Base-by-base conservation (phyloP, 2,797 vertebrate species). In the Aplochiton taeniatus region DNA sequence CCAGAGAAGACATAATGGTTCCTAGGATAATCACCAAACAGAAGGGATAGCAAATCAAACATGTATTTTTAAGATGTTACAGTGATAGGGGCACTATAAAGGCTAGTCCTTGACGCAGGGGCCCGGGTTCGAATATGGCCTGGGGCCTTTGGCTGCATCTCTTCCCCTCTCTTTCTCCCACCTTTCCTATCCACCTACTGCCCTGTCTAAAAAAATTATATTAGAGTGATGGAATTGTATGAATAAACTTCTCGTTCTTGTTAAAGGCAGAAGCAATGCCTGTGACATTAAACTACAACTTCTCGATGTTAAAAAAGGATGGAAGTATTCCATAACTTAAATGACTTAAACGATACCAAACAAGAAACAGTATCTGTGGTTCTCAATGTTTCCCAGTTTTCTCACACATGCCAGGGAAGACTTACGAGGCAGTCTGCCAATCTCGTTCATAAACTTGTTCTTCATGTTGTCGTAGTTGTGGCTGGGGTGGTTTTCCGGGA, bases 361-460 rank as follows among this genome's bases (percentile, higher is more conserved):
- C 46, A 9, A 31, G n/a, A 45, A 62, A 58, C 44, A 50, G 43
- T 58, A 52, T 61, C 4, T 8, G 60, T 65, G 4, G 20, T 57
- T 3, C 41, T 57, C 12, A 57, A 14, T 13, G 11, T 43, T 9
- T 14, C 6, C 52, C 17, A 8, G 17, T 11, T 10, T 53, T 20
- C 18, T 17, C n/a, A 5, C 5, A 11, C n/a, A 6, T 7, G 47
- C n/a, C 8, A 56, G 0, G 46, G 8, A 41, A 1, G 44, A 42
- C 93, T 90, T 81, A 95, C 94, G 84, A 70, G 90, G 83, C 67
- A 93, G 81, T 56, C 89, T 91, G 61, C 68, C 80, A 16, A 94
- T 76, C 72, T 94, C 91, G 68, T 93, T 94, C 92, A 93, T 92
- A 82, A 95, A 94, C 82, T 95, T 95, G 69, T 91, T 88, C 83